Evolutionary conservation across 2,888 invertebrate species (phyloP), one percentile per base, ranked within the genome.

Genomic region (Oscheius myriophilus): DNA sequence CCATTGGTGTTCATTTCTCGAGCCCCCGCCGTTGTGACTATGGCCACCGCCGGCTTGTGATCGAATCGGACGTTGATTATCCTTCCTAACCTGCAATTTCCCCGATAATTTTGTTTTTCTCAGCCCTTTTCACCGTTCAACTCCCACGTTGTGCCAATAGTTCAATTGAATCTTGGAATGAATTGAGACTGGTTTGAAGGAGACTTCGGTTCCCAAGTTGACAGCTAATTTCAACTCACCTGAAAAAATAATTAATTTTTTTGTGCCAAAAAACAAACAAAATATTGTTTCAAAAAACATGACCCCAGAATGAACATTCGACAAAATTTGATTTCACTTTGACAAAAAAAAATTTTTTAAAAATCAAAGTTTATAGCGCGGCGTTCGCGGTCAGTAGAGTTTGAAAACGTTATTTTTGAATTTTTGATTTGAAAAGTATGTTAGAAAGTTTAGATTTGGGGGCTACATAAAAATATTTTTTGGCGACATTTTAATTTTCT

Each of bases 1-100:
- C 80, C 80, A 63, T 80, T 75, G 0, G 78, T 72, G 61, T 78
- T 71, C 33, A 80, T 64, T 52, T 69, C 65, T 23, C 59, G 70
- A 52, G 76, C 71, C 51, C 78, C 80, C 1, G 78, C 76, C 14
- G 78, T 73, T 3, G 80, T 70, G 3, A 80, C 71, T 25, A 77
- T 67, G 16, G 72, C 62, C 41, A 78, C 65, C 14, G 74, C 69
- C 46, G 71, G 68, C 64, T 67, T 69, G 18, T 71, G 74, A 52
- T 78, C 77, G 18, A 75, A 63, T 54, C 66, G 66, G 23, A 80
- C 39, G 23, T 71, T 70, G 53, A 71, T 72, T 61, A 71, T 72
- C 21, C 80, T 57, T 23, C 72, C 71, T 45, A 71, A 63, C 63
- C 79, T 79, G 68, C 42, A 72, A 72, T 33, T 39, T 18, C 18